Evolutionary conservation across 2,888 invertebrate genomes (phyloP).

Genomic region (Muschampia plurimacula): DNA sequence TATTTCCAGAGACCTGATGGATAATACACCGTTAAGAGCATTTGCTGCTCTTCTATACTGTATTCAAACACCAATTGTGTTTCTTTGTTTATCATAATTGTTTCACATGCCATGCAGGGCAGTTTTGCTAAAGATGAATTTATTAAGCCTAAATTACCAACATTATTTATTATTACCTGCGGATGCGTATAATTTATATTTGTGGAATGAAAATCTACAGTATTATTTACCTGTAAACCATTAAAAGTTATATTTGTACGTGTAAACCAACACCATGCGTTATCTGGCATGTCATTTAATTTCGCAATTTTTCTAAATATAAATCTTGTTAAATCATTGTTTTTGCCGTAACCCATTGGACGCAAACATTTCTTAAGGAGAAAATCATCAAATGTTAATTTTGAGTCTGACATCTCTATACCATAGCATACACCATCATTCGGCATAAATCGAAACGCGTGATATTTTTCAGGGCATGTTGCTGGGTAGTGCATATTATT

Average conservation of each 20-base stretch:
- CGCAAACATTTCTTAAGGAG: constrained; percentile 57
- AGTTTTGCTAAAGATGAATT: constrained; percentile 50
- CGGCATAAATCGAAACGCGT: constrained; percentile 65
- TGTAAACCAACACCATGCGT: constrained; percentile 71
- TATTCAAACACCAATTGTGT: constrained; percentile 71
- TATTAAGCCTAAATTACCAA: constrained; percentile 59
- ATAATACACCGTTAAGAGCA: constrained; percentile 83
- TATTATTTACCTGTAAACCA: not conserved
- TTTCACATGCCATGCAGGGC: constrained; percentile 74
- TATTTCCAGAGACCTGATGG: constrained; percentile 84
- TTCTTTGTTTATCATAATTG: constrained; percentile 59
- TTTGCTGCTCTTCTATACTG: constrained; percentile 56
- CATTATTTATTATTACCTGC: constrained; percentile 64
- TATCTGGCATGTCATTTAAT: constrained; percentile 52
- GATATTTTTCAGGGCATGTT: constrained; percentile 70
- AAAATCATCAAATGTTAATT: constrained; percentile 63
- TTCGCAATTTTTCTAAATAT: constrained; percentile 68
- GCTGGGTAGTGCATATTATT: constrained; percentile 67
- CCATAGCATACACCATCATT: constrained; percentile 71
- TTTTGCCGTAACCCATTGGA: constrained; percentile 59
- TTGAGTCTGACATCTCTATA: constrained; percentile 60
- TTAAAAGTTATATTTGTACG: constrained; percentile 28
- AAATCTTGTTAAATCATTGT: constrained; percentile 59
- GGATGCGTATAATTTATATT: constrained; percentile 37
- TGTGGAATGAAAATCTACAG: not conserved